Conservation (phyloP, 2,888 invertebrate genomes). For the Diaprepes abbreviatus region DNA sequence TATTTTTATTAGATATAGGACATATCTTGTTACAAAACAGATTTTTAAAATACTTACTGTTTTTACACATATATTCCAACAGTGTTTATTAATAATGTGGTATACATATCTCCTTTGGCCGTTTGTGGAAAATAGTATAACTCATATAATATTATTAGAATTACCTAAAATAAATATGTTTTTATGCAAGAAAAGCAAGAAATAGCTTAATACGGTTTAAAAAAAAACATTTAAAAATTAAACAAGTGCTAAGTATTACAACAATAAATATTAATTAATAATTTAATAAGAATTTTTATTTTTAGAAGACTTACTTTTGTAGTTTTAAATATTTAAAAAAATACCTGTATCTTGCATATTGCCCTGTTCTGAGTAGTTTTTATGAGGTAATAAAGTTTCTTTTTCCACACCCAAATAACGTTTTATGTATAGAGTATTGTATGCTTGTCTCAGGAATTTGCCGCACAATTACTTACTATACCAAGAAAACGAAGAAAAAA, state of each 20-base stretch:
- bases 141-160: conserved; percentile 4
- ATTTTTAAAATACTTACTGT: conserved; percentile 18
- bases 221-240: neutral
- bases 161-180: conserved; percentile 3
- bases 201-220: neutral
- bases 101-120: conserved; percentile 29
- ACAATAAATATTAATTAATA: too few relatives aligned
- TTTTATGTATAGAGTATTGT: too few relatives aligned
- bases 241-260: neutral
- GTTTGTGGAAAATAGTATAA: conserved; percentile 11
- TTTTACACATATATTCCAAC: conserved; percentile 23
- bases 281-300: neutral
- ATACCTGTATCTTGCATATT: too few relatives aligned
- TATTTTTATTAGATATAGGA: conserved; percentile 35
- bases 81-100: conserved; percentile 35
- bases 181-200: neutral
- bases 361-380: too few relatives aligned
- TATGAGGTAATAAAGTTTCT: too few relatives aligned
- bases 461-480: too few relatives aligned
- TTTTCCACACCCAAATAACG: too few relatives aligned
- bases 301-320: neutral
- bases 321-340: too few relatives aligned
- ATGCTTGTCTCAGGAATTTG: too few relatives aligned
- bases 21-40: conserved; percentile 41
- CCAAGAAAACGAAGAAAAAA: too few relatives aligned